These are phyloP conservation scores for Epizoanthus scotinus DNA, from an alignment of 92 coral and sea anemone genomes.

Conservation along the genomic window DNA sequence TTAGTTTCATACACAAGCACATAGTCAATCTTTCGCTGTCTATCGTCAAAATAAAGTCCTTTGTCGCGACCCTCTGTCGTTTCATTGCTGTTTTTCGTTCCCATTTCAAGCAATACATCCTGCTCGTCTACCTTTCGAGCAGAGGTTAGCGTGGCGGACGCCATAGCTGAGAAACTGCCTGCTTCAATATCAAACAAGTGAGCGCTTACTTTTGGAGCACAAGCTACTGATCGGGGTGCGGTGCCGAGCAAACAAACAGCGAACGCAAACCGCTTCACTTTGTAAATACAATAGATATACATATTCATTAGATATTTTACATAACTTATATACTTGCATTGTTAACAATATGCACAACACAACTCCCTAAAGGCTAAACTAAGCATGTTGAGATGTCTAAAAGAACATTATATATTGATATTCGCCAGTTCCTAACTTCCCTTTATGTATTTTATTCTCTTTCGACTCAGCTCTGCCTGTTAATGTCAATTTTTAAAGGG, in stretches of 20 bases:
- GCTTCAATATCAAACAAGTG: neutral
- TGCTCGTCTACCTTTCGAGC: constrained; percentile 44
- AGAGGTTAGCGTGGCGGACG: constrained; percentile 20
- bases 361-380: neutral
- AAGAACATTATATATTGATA: too few species aligned
- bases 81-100: neutral
- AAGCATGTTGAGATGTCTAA: too few species aligned
- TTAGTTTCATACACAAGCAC: constrained; percentile 71
- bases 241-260: neutral
- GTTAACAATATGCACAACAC: neutral
- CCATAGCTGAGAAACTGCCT: constrained; percentile 37
- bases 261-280: neutral
- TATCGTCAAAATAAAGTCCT: constrained; percentile 44
- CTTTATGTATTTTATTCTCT: too few species aligned
- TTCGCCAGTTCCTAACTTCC: too few species aligned
- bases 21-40: constrained; percentile 58
- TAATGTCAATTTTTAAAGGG: neutral
- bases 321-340: constrained; percentile 16
- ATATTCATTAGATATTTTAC: constrained; percentile 34
- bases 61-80: constrained; percentile 1
- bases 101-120: constrained; percentile 61
- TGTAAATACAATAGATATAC: constrained; percentile 25
- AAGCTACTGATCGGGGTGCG: constrained; percentile 26
- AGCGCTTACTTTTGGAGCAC: neutral
- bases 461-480: too few species aligned